Evolutionary conservation across 2,113 vertebrate species (phyloP).

Genomic region (Phoenicopterus ruber): DNA sequence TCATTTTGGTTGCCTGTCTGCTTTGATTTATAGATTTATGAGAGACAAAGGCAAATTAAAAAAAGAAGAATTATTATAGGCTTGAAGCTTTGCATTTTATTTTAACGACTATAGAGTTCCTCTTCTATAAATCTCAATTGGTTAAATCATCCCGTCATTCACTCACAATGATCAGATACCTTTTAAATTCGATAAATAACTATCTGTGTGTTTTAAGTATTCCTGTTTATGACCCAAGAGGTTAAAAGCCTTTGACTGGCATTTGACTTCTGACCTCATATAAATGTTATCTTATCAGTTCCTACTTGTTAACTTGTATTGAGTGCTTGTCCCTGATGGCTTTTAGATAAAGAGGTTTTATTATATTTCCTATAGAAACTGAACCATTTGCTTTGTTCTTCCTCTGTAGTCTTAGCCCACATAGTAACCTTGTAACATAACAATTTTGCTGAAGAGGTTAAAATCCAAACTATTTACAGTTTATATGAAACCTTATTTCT

Average conservation of each 20-base stretch:
- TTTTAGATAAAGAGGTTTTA: conserved; percentile 73
- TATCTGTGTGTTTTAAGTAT: conserved; percentile 73
- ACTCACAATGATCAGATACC: conserved; percentile 66
- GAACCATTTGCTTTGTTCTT: conserved; percentile 69
- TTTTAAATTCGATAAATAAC: conserved; percentile 75
- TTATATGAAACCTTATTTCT: conserved; percentile 32
- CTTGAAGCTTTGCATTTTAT: conserved; percentile 51
- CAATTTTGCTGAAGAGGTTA: background rate
- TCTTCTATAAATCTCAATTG: conserved; percentile 70
- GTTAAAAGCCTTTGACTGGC: conserved; percentile 89
- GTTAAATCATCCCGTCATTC: conserved; percentile 56
- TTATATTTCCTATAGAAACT: conserved; percentile 74
- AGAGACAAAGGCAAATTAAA: background rate
- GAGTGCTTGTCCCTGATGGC: conserved; percentile 82
- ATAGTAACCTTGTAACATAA: conserved; percentile 57
- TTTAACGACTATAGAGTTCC: conserved; percentile 43
- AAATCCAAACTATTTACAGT: conserved; percentile 26
- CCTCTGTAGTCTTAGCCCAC: conserved; percentile 26
- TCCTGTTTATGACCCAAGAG: conserved; percentile 87
- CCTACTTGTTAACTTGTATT: conserved; percentile 83
- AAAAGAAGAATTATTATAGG: conserved; percentile 30
- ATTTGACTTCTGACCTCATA: conserved; percentile 89
- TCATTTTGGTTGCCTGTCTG: conserved; percentile 21
- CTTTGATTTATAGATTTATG: conserved; percentile 39
- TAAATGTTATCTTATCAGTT: conserved; percentile 87